Base-by-base conservation (phyloP, 1,140 invertebrate genomes). In the Periplaneta americana region DNA sequence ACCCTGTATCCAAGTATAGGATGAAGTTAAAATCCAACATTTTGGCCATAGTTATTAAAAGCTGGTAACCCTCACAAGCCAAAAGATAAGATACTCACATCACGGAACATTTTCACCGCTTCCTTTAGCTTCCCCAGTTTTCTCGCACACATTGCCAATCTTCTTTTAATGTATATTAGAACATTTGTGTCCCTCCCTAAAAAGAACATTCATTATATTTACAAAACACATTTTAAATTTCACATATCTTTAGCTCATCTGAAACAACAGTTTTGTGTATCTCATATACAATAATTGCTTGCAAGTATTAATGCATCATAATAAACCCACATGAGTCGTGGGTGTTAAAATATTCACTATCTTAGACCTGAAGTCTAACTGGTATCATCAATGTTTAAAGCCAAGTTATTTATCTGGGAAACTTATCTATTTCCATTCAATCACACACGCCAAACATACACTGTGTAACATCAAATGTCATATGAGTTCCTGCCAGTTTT, bases 101-200 rank as follows among this genome's bases (percentile, higher is more conserved):
- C 98, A 86, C 97, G 92, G 91, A 99, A 99, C 91, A 99, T 97
- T 90, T 99, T 99, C 8, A 98, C 94, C 6, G 98, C 96, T 89
- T 99, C 98, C 89, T 98, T 97, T 75, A 98, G 90, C 86, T 96
- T 94, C 10, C 98, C 98, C 75, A 99, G 89, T 86, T 98, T 97
- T 83, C 98, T 91, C 4, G 97, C 96, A 91, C 98, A 99, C 98
- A 99, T 99, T 34, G 98, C 98, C 77, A 99, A 87, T 80, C 98
- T 90, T 84, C 98, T 91, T 89, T 98, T 96, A 75, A 99, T 95
- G 87, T 99, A 99, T 84, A 99, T 98, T 79, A 99, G 89, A 17
- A 99, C 97, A 89, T 99, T 99, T 80, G 96, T 96, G 86, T 99
- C 98, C 85, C 98, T 89, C 85, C 92, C 92, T 89, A 80, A 83